Evolutionary conservation across 2,797 vertebrate species (phyloP).

Genomic region (Mormyrops boulengeri): DNA sequence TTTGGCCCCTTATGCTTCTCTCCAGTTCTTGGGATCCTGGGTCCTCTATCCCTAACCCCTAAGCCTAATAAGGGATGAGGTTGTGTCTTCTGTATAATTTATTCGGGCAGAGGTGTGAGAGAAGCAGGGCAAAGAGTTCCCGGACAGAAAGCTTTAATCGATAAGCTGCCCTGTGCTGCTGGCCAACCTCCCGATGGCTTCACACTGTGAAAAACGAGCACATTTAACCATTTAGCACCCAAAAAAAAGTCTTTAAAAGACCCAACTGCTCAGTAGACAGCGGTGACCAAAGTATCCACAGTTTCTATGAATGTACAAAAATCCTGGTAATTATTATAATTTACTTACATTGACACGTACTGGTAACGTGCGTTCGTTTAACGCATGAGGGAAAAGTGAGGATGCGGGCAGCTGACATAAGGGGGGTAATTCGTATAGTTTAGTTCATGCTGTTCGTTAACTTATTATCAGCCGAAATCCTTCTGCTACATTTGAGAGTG

Average conservation of each 20-base stretch:
- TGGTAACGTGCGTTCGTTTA: too few relatives aligned
- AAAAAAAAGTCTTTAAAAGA: background rate
- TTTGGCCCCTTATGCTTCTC: background rate
- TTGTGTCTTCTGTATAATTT: background rate
- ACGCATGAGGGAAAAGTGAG: too few relatives aligned
- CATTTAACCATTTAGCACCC: background rate
- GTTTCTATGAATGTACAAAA: too few relatives aligned
- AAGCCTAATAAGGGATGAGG: background rate
- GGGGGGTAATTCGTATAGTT: too few relatives aligned
- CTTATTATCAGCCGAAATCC: too few relatives aligned
- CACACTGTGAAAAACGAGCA: background rate
- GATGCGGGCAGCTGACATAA: too few relatives aligned
- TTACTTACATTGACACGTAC: too few relatives aligned
- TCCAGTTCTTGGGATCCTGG: background rate
- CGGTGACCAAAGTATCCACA: background rate
- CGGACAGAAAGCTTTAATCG: background rate
- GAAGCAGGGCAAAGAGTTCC: background rate
- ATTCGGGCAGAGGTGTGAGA: background rate
- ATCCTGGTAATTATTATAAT: too few relatives aligned
- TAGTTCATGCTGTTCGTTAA: too few relatives aligned
- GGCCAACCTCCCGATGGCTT: background rate
- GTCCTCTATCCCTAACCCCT: background rate
- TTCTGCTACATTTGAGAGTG: too few relatives aligned
- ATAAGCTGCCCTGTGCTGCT: background rate
- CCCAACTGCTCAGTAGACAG: background rate